A percentile compares a stretch with the other conserved stretches of the same genome.
Evolutionary conservation across 2,797 vertebrate species (phyloP).

Genomic region (Rhynchonycteris naso): DNA sequence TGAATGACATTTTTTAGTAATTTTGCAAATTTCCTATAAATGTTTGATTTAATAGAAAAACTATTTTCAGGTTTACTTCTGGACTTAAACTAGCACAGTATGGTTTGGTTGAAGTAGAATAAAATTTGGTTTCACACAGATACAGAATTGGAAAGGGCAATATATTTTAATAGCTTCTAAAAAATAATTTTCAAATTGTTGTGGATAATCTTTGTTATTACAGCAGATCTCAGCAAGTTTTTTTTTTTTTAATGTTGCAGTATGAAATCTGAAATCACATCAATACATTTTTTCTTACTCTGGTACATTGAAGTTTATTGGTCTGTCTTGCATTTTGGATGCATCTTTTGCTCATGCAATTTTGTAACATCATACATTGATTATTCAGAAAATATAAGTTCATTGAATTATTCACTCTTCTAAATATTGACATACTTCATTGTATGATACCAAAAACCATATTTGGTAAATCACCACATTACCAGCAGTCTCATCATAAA

Average conservation of each 20-base stretch:
- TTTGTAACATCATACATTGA: constrained; percentile 1
- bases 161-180: not conserved
- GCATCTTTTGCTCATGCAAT: not conserved
- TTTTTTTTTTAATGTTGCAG: not conserved
- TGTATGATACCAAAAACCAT: not conserved
- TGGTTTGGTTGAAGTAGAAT: not conserved
- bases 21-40: constrained; percentile 13
- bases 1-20: not conserved
- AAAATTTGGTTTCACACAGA: not conserved
- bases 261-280: not conserved
- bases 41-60: not conserved
- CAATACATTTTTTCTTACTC: not conserved
- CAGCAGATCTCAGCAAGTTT: not conserved
- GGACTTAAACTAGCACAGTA: not conserved
- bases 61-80: not conserved
- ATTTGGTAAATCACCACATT: not conserved
- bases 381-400: not conserved
- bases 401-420: not conserved
- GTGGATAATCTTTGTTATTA: not conserved
- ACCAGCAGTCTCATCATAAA: not conserved
- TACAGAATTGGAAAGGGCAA: not conserved
- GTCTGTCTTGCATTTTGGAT: not conserved
- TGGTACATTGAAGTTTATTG: not conserved
- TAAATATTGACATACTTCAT: not conserved
- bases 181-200: constrained; percentile 1